These are phyloP conservation scores for Oreochromis grahami DNA, from an alignment of 2,797 vertebrate genomes.

Conservation along the genomic window DNA sequence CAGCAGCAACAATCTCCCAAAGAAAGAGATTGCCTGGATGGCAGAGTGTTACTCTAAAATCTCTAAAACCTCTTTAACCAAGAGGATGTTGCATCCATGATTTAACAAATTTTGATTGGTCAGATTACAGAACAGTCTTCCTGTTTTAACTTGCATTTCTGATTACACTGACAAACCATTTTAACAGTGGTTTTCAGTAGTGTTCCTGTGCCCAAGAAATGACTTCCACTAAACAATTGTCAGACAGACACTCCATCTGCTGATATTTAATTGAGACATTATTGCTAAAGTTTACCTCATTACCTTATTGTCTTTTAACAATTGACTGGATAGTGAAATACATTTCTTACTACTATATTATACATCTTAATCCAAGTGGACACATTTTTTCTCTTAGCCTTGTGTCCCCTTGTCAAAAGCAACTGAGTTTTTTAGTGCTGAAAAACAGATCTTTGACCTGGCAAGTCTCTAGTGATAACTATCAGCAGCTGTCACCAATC, in stretches of 20 bases:
- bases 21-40: too few species aligned
- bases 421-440: neutral
- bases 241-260: too few species aligned
- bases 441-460: constrained; percentile 37
- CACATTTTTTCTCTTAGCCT: neutral
- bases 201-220: too few species aligned
- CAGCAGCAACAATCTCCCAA: too few species aligned
- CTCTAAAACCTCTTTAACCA: too few species aligned
- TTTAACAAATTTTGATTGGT: too few species aligned
- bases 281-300: neutral
- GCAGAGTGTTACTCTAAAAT: too few species aligned
- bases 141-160: too few species aligned
- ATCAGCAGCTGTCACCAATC: constrained; percentile 32
- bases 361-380: neutral
- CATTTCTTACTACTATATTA: neutral
- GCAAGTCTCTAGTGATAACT: constrained; percentile 31
- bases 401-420: neutral
- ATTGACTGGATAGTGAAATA: neutral
- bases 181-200: too few species aligned
- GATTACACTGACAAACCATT: too few species aligned
- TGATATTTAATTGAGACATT: neutral
- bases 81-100: too few species aligned
- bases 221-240: neutral
- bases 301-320: neutral
- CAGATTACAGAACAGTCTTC: too few species aligned